A percentile compares a stretch with the other conserved stretches of the same genome.
Conservation (phyloP, 2,113 vertebrate species). For the Leuciscus idus region DNA sequence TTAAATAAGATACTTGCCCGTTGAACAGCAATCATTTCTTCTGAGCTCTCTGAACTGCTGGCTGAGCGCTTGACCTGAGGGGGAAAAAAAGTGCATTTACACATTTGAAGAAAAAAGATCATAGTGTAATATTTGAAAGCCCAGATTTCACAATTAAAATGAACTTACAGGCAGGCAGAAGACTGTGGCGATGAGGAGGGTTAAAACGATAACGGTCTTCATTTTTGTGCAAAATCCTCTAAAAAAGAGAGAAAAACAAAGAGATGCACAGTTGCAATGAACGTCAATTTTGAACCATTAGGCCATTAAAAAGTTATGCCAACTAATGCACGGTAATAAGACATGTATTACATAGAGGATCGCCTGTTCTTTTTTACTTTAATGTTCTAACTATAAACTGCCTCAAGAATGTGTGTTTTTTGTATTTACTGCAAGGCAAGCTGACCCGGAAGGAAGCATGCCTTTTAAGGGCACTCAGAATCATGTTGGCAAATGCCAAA, state of each 20-base stretch:
- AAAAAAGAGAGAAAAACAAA: constrained; percentile 36
- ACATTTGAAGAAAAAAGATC: background rate
- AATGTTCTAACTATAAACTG: constrained; percentile 33
- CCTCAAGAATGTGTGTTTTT: constrained; percentile 13
- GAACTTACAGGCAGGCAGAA: constrained; percentile 75
- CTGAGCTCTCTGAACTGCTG: constrained; percentile 79
- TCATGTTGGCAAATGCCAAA: constrained; percentile 30
- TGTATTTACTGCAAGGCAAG: constrained; percentile 9
- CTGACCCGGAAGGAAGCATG: background rate
- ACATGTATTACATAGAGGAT: background rate
- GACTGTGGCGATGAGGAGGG: constrained; percentile 75
- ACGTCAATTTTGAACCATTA: background rate
- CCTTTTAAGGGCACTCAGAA: constrained; percentile 4
- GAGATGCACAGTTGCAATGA: background rate
- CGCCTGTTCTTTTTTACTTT: background rate
- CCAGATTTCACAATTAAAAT: background rate
- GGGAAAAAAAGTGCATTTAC: constrained; percentile 13
- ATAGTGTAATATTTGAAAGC: background rate
- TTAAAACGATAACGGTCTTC: constrained; percentile 74
- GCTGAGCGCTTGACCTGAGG: constrained; percentile 66
- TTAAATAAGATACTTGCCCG: background rate
- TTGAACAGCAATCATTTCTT: constrained; percentile 68
- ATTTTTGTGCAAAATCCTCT: constrained; percentile 68
- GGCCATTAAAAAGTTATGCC: background rate
- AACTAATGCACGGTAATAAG: constrained; percentile 35